Evolutionary conservation across 2,113 vertebrate genomes (phyloP), one percentile per base, ranked within the genome.

Genomic region (Microtus ochrogaster): DNA sequence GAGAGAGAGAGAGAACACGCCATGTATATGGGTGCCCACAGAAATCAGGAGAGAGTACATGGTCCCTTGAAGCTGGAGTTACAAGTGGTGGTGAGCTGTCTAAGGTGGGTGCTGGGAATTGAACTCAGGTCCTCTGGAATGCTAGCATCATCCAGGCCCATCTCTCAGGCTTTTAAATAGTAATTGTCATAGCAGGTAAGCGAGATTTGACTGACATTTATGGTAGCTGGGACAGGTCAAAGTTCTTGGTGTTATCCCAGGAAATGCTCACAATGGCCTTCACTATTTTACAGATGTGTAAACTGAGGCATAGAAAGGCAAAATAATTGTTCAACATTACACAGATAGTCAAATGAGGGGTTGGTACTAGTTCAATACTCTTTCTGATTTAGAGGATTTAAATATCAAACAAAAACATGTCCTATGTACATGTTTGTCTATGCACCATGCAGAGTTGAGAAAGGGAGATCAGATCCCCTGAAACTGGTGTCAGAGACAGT

Each of bases 361-460:
- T 14, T 72, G 76, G 14, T 13, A 11, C 11, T 16, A 58, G 41
- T 21, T 21, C 44, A 28, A 26, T 10, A 7, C 16, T 85, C 30
- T 61, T 96, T 92, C 55, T 92, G 36, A 77, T 86, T 85, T 30
- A 66, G n/a, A 94, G 63, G 79, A 24, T 21, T 86, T 26, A 41
- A 41, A 39, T 92, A 28, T 28, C 63, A 90, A 77, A 61, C 16
- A 89, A 22, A 22, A 94, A 68, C 16, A 24, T 66, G 44, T 12
- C 24, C 70, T 88, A n/a, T 65, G 39, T 30, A 5, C 4, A 17
- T 65, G n/a, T 17, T 44, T 83, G 26, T 65, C 81, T 44, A 12
- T 41, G 61, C 8, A 30, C 39, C 61, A 65, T 11, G 39, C 58
- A 65, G 58, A 84, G 26, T 39, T 65, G n/a, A 44, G 39, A 70